These are phyloP conservation scores for Ptyas mucosa DNA, from an alignment of 2,113 vertebrate species.

Conservation along the genomic window DNA sequence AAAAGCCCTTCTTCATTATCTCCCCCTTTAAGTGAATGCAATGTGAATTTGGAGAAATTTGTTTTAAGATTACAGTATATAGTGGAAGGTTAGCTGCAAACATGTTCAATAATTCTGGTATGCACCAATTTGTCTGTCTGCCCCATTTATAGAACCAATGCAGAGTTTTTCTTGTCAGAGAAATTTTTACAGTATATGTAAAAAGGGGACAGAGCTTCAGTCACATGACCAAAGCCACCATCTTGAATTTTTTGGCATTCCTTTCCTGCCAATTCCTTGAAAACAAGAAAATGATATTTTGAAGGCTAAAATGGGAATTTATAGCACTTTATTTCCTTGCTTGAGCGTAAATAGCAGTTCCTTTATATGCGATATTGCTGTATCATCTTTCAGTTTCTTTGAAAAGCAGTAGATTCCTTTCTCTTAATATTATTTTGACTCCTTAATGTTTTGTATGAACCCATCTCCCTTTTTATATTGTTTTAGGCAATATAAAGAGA, in stretches of 20 bases:
- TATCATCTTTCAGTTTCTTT: background rate
- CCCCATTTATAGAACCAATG: background rate
- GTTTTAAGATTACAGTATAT: no score
- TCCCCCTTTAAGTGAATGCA: no score
- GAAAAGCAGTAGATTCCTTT: background rate
- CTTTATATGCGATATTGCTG: background rate
- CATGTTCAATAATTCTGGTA: no score
- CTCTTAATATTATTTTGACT: background rate
- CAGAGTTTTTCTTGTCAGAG: no score
- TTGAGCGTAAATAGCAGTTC: background rate
- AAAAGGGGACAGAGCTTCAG: background rate
- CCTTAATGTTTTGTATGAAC: background rate
- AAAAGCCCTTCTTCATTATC: no score
- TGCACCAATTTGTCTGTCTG: no score
- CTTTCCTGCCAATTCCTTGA: background rate
- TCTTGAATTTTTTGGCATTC: background rate
- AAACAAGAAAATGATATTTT: background rate
- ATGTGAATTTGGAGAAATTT: no score
- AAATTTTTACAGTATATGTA: background rate
- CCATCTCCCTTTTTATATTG: background rate
- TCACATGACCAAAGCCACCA: background rate
- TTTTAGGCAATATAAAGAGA: background rate
- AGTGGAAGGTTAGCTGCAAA: no score
- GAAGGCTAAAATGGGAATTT: background rate
- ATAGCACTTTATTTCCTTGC: background rate